Conservation (phyloP, 2,888 invertebrate species). For the Eupithecia subfuscata region DNA sequence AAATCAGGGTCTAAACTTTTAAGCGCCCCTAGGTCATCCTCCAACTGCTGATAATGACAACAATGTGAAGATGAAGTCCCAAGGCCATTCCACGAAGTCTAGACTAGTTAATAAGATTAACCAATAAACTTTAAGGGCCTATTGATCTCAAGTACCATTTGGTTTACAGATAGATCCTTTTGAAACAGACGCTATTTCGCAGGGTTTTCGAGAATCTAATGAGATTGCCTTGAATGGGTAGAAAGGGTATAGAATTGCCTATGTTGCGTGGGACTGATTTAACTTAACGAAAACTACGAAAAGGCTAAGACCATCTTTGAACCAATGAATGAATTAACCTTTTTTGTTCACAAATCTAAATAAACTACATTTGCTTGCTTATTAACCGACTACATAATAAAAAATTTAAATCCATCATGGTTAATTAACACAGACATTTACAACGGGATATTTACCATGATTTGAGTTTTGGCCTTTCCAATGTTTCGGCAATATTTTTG, state of each 20-base stretch:
- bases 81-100: neutral
- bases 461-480: too few relatives aligned
- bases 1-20: neutral
- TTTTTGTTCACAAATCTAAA: neutral
- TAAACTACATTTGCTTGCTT: neutral
- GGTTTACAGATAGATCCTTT: conserved; percentile 9
- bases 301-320: conserved; percentile 1
- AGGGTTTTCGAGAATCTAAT: neutral
- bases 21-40: neutral
- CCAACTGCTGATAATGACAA: neutral
- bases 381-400: neutral
- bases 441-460: too few relatives aligned
- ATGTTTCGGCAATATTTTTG: too few relatives aligned
- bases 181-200: conserved; percentile 6
- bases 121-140: conserved; percentile 6
- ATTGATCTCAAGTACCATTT: conserved; percentile 6
- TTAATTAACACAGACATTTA: too few relatives aligned
- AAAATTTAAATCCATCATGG: too few relatives aligned
- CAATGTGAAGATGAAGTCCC: neutral
- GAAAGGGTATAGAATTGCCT: neutral
- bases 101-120: conserved; percentile 10
- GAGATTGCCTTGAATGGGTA: neutral
- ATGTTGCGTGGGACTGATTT: neutral
- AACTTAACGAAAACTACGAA: neutral
- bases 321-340: neutral